Percentiles rank a stretch among this genome's conserved stretches.
These are phyloP conservation scores for Lepilemur septentrionalis DNA, from an alignment of 2,797 vertebrate species.

Conservation along the genomic window DNA sequence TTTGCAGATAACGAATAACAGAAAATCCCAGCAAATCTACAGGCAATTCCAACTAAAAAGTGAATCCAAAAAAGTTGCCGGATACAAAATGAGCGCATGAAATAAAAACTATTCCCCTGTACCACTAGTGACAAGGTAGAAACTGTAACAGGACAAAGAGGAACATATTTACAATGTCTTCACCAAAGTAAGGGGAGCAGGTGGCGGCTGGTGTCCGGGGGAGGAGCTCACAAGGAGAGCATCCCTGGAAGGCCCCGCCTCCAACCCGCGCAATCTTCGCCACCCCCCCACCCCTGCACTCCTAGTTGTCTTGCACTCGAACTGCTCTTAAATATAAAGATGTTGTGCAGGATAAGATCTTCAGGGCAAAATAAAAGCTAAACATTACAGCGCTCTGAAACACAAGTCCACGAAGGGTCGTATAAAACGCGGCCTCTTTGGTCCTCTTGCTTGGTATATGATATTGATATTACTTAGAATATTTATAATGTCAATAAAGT, in stretches of 20 bases:
- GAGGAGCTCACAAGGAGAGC: accelerated
- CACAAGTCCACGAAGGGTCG: not conserved
- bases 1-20: not conserved
- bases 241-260: accelerated
- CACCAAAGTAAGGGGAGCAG: not conserved
- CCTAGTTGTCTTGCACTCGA: accelerated
- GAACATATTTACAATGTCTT: no score
- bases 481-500: not conserved
- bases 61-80: not conserved
- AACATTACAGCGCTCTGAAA: not conserved
- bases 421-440: accelerated
- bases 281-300: accelerated
- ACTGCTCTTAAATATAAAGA: not conserved
- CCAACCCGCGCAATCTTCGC: accelerated
- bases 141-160: no score
- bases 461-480: accelerated
- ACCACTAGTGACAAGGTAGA: not conserved
- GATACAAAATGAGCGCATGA: no score
- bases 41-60: not conserved
- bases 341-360: not conserved
- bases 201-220: accelerated
- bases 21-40: no score
- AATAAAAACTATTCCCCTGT: accelerated
- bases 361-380: not conserved
- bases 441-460: accelerated